Evolutionary conservation across 2,113 vertebrate genomes (phyloP), one percentile per base, ranked within the genome.

Genomic region (Lanius ludovicianus): DNA sequence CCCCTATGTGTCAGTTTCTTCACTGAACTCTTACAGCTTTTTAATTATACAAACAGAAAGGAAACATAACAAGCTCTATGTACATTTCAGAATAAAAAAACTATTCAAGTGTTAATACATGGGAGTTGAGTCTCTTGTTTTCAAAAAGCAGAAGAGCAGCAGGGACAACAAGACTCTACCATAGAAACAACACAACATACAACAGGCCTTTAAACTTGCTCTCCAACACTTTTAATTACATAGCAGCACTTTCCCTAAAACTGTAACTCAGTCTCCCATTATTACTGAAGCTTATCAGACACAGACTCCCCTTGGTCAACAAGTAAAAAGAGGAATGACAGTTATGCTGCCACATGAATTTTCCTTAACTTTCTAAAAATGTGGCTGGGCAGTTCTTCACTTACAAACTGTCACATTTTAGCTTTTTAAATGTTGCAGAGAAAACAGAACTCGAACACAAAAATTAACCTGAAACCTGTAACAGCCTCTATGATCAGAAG

Each of bases 381-480:
- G 17, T 11, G 50, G 18, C 35, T 63, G 56, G 16, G 30, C 25
- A 94, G 27, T 23, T 87, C 11, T 67, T 79, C 6, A 56, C 35
- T 82, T 73, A 60, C 3, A 20, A 77, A 59, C 15, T 15, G 14
- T 17, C 57, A 62, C 11, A 74, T 49, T 76, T 77, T 55, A 80
- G 16, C 23, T 84, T 80, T 65, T 62, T 74, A 20, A 47, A 52
- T 49, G 42, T 0, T 50, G 23, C 49, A 52, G 17, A 78, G 11
- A 68, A 83, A 37, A 73, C 0, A 42, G 9, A 84, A 33, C 6
- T 50, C 23, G 49, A 88, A 76, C 3, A 4, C 25, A 68, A 41
- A 73, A 76, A 73, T 4, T 2, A 85, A 70, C 1, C 31, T 30
- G 31, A 68, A 64, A 47, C 10, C 8, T 0, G 0, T 42, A 80